Evolutionary conservation across 2,888 invertebrate species (phyloP), one percentile per base, ranked within the genome.

Genomic region (Melanophora roralis): DNA sequence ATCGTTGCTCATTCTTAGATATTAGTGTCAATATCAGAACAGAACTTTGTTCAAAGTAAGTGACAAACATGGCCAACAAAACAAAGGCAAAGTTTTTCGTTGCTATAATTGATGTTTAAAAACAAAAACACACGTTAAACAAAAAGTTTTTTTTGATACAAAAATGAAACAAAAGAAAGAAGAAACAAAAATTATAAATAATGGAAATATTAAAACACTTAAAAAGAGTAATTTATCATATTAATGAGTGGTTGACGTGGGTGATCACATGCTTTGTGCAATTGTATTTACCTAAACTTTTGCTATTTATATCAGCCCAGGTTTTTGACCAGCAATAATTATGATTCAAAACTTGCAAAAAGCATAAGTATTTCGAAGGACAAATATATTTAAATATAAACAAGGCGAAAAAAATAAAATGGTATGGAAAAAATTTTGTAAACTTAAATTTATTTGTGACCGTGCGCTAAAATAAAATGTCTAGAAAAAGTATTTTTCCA

Each of bases 201-300:
- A 55, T 23, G 4, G 7, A 32, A 38, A 49, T 16, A 55, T 62
- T 60, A 38, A 27, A 71, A 64, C 67, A 67, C 60, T 34, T 23
- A 19, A 64, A 73, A 57, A 68, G 49, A 57, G 49, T 34, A 68
- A 73, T 78, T 64, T 68, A 68, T 68, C 73, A 78, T 73, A 49
- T 64, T 49, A 64, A 68, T 49, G 11, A 68, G 67, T 23, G 72
- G 47, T 49, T 27, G 16, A 23, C 27, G 27, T 27, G 27, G 27
- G 27, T 27, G 27, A 27, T 27, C 3, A 5, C 27, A 27, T 27
- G 27, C 27, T 6, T 3, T 27, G 27, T 27, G 4, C 27, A 5
- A 5, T 6, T 27, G 6, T 27, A 6, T 3, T 5, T 27, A 27
- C 27, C 27, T 27, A 5, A 5, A 27, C 6, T 27, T 27, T 5